phyloP scores from a whole-genome alignment of 2,888 invertebrate species.

The Perdita meconis region DNA sequence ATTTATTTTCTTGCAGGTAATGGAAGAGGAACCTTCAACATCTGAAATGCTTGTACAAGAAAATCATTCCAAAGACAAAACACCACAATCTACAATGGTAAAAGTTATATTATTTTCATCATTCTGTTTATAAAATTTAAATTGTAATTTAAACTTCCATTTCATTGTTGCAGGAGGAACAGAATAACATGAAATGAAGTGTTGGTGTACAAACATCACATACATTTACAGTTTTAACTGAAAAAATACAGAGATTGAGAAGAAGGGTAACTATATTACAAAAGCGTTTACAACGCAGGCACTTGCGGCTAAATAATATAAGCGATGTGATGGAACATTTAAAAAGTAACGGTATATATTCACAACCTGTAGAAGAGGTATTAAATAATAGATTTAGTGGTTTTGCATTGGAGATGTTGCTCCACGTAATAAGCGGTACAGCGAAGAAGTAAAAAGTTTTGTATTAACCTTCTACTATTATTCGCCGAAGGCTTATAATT shows the following conservation, averaged over 20 bases:
- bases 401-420: background rate
- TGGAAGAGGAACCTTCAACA: no score
- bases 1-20: no score
- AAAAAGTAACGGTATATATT: background rate
- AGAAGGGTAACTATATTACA: background rate
- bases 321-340: background rate
- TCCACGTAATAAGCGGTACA: background rate
- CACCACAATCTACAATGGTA: no score
- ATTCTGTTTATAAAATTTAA: background rate
- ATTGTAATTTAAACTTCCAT: background rate
- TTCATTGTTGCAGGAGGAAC: background rate
- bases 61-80: no score
- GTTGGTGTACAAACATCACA: background rate
- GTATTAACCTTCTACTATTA: constrained; percentile 5
- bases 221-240: background rate
- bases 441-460: constrained; percentile 6
- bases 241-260: background rate
- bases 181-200: background rate
- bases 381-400: background rate
- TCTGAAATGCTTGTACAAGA: no score
- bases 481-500: constrained; percentile 1
- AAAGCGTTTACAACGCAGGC: background rate
- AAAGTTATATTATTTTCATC: background rate
- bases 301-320: background rate
- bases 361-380: background rate